phyloP scores from a whole-genome alignment of 2,113 vertebrate genomes.

The Platycercus adscitus region DNA sequence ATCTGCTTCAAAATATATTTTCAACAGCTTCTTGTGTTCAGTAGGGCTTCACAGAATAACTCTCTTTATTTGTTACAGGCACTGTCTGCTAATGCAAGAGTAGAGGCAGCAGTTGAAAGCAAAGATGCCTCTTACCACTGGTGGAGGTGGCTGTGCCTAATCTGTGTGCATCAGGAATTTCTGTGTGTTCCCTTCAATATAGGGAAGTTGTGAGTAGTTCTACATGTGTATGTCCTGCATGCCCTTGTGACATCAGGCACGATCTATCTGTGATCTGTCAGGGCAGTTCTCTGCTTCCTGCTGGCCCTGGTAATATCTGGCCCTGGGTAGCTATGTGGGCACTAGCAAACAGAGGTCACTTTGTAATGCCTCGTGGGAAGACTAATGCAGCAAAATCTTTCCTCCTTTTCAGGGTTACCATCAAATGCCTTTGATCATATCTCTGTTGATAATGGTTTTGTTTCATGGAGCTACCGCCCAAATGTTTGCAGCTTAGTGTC shows the following conservation, averaged over 20 bases:
- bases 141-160: background rate
- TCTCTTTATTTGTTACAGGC: background rate
- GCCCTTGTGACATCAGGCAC: background rate
- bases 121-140: background rate
- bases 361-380: background rate
- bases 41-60: background rate
- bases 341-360: background rate
- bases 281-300: background rate
- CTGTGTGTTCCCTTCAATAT: background rate
- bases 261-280: background rate
- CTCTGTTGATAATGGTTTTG: background rate
- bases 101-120: background rate
- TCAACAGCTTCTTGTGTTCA: background rate
- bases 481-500: background rate
- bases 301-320: background rate
- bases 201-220: background rate
- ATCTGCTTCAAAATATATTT: background rate
- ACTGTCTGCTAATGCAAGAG: background rate
- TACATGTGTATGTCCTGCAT: background rate
- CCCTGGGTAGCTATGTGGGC: background rate
- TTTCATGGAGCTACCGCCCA: background rate
- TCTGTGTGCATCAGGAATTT: background rate
- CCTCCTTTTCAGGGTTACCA: background rate
- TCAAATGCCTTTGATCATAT: rapidly evolving
- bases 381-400: background rate